A percentile compares a stretch with the other conserved stretches of the same genome.
Conservation (phyloP, 2,797 vertebrate genomes). For the Lepilemur septentrionalis region DNA sequence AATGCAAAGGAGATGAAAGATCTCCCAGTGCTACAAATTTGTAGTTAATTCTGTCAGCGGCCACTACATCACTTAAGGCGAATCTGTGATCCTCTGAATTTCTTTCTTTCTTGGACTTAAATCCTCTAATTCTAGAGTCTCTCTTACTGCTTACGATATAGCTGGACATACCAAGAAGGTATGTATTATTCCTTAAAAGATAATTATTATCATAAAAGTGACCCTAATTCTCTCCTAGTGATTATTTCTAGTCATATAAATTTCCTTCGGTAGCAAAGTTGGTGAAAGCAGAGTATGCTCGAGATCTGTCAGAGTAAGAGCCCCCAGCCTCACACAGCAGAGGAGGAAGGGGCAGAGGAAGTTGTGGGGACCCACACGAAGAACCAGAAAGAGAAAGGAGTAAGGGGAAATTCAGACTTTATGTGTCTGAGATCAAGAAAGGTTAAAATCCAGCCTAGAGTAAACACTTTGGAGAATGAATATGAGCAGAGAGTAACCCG, state of each 20-base stretch:
- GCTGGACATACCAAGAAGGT: background rate
- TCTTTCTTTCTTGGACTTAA: background rate
- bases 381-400: background rate
- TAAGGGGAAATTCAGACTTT: accelerated
- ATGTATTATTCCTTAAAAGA: background rate
- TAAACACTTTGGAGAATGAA: background rate
- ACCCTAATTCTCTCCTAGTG: background rate
- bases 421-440: background rate
- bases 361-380: accelerated
- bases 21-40: background rate
- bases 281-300: accelerated
- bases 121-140: background rate
- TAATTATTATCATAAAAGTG: background rate
- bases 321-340: background rate
- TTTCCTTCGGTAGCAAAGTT: background rate
- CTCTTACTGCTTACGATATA: background rate
- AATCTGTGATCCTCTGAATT: conserved; percentile 1
- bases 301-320: background rate
- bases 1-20: background rate
- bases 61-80: background rate
- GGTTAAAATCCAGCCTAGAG: accelerated
- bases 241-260: background rate
- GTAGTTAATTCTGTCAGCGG: background rate
- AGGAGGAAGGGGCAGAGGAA: background rate
- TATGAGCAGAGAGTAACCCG: background rate